phyloP scores from a whole-genome alignment of 2,113 vertebrate species.

The Ophthalmolycus amberensis region DNA sequence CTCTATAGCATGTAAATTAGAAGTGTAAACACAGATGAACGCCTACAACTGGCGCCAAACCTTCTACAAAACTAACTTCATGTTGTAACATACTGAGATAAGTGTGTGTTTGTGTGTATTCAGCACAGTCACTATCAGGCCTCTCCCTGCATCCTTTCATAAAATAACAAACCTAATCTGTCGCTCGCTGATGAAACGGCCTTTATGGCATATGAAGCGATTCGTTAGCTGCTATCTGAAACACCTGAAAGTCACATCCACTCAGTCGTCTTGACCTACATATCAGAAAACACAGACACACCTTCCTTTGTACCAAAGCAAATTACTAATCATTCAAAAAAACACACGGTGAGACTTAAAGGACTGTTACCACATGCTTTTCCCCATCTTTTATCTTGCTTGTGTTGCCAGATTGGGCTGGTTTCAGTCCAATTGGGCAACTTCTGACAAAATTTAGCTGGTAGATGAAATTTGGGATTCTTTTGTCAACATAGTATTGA shows the following conservation, averaged over 20 bases:
- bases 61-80: background rate
- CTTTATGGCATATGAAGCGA: constrained; percentile 42
- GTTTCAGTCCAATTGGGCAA: too few relatives aligned
- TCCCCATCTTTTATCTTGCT: too few relatives aligned
- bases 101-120: background rate
- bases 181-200: constrained; percentile 44
- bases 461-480: too few relatives aligned
- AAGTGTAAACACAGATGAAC: constrained; percentile 2
- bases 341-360: background rate
- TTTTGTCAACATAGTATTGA: too few relatives aligned
- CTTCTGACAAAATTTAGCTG: too few relatives aligned
- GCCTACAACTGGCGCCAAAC: background rate
- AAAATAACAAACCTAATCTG: constrained; percentile 58
- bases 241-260: constrained; percentile 34
- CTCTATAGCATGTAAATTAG: background rate
- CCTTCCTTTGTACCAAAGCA: background rate
- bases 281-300: constrained; percentile 6
- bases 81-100: background rate
- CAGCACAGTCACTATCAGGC: constrained; percentile 17
- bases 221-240: constrained; percentile 33
- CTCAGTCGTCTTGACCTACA: constrained; percentile 59
- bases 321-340: background rate
- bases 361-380: background rate
- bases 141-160: constrained; percentile 31
- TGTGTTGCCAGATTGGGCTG: too few relatives aligned